Evolutionary conservation across 2,113 vertebrate species (phyloP), one percentile per base, ranked within the genome.

Genomic region (Toxostoma redivivum): DNA sequence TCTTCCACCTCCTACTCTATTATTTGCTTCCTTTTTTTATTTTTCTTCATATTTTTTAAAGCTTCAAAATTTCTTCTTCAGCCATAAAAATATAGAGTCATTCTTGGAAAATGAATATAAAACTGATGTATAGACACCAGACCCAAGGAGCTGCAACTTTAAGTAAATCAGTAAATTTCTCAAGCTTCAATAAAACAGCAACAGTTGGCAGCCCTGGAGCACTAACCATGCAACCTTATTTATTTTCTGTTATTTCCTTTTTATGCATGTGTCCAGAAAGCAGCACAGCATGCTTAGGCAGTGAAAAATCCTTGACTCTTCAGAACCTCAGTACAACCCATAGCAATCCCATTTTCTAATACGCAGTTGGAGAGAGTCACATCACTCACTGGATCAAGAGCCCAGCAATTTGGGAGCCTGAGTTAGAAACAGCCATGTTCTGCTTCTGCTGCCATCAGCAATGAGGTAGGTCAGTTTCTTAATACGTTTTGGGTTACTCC

Each of bases 221-320:
- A 69, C 53, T 84, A 83, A 64, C 76, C 31, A 22, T 79, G 37
- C 60, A 83, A 77, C 30, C 7, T 73, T 86, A 77, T 88, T 92
- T 88, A 58, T 96, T 94, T 86, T 84, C 53, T 81, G 50, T 81
- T 92, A 64, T 60, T 94, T 86, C 51, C 33, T 94, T 89, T 86
- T 38, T 64, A 37, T 89, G n/a, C 22, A 15, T 57, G 24, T 71
- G 35, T 91, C 56, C 91, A 74, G 73, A 95, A 91, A 79, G 45
- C 69, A 79, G 16, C 40, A 72, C 37, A 87, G 28, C 9, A 27
- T 51, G 56, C 45, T 92, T 64, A 69, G 71, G 13, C 51, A 47
- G 20, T 37, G 48, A 74, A 88, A 92, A 81, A 70, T 84, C 37
- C 24, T 61, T 76, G 37, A 16, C 13, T 56, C 5, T 81, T 30